Conservation (phyloP, 2,113 vertebrate genomes). For the Microcebus lehilahytsara region DNA sequence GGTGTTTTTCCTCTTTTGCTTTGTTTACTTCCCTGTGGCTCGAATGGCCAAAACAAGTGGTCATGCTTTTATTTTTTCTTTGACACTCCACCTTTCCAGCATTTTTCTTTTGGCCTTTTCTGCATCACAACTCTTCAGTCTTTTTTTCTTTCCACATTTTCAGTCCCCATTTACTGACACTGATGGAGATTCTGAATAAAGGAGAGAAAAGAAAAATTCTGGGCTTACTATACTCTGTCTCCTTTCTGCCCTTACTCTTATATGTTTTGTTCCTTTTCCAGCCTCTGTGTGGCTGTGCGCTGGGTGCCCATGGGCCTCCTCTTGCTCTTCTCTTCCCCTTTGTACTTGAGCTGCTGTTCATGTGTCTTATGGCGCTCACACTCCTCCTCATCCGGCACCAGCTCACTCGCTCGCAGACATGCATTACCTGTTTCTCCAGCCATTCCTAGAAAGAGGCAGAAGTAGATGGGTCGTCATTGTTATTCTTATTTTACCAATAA, state of each 20-base stretch:
- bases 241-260: background rate
- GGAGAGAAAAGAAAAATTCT: background rate
- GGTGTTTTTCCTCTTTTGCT: background rate
- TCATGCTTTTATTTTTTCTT: background rate
- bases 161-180: background rate
- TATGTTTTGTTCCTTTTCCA: background rate
- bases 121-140: background rate
- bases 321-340: background rate
- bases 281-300: background rate
- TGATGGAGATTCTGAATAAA: background rate
- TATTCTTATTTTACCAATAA: constrained; percentile 12
- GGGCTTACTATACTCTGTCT: background rate
- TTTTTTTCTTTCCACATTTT: background rate
- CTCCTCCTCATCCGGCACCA: background rate
- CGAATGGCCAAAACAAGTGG: background rate
- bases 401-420: background rate
- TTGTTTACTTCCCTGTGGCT: background rate
- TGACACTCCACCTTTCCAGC: background rate
- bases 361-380: background rate
- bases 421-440: background rate
- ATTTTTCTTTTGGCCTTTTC: background rate
- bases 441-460: background rate
- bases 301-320: background rate
- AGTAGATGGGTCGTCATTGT: background rate
- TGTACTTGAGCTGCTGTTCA: background rate